These are phyloP conservation scores for Noctilio leporinus DNA, from an alignment of 2,113 vertebrate genomes.

Conservation along the genomic window DNA sequence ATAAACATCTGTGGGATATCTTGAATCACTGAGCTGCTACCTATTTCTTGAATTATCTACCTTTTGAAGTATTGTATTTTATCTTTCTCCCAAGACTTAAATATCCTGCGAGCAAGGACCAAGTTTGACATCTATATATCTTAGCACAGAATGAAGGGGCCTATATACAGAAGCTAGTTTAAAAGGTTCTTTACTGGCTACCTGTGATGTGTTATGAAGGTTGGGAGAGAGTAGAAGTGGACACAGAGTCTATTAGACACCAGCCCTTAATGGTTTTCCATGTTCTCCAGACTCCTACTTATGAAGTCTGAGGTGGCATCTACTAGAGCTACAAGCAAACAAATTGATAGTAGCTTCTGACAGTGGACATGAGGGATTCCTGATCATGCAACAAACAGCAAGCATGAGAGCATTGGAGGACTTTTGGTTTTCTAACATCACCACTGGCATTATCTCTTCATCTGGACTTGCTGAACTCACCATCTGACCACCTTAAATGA, in stretches of 20 bases:
- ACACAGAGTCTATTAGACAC: neutral
- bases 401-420: neutral
- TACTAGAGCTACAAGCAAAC: neutral
- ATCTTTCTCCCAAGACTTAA: slow-evolving; percentile 12
- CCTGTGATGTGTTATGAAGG: neutral
- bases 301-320: neutral
- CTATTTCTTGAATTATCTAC: neutral
- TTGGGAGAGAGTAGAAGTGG: neutral
- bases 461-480: neutral
- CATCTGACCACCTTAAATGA: neutral
- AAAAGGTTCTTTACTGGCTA: neutral
- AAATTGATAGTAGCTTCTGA: neutral
- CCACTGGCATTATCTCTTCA: neutral
- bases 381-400: neutral
- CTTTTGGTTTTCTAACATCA: neutral
- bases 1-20: neutral
- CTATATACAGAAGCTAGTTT: neutral
- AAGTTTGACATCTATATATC: neutral
- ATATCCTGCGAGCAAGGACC: neutral
- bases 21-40: neutral
- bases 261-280: neutral
- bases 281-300: neutral
- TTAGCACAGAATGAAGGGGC: neutral
- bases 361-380: neutral
- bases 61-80: slow-evolving; percentile 13